Base-by-base conservation (phyloP, 2,113 vertebrate species). In the Cinclus cinclus region DNA sequence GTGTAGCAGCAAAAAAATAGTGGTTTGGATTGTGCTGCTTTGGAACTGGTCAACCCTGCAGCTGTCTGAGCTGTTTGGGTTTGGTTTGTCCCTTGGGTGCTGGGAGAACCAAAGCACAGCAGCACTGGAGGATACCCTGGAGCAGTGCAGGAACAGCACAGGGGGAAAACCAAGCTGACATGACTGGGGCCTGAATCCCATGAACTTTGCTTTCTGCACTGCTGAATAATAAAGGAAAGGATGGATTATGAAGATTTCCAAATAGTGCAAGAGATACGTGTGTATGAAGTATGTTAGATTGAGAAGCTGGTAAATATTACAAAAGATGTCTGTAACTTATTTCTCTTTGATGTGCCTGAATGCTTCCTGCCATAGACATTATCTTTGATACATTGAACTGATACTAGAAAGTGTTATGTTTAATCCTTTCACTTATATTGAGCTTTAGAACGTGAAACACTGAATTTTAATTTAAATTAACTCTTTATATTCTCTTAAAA, bases 391-490 rank as follows among this genome's bases (percentile, higher is more conserved):
- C 35, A 70, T 52, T 91, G 85, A 92, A 70, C 56, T 87, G 86
- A 91, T 93, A 86, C 62, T 73, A 56, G 85, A 80, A 95, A 94
- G 83, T 89, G 69, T 90, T 59, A 42, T 49, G 63, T 69, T 59
- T 96, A 94, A 92, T 89, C 93, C 87, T 97, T 97, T 96, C 47
- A 53, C 89, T 96, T 95, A 83, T 91, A 71, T 87, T 96, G 86
- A 96, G 73, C 60, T 96, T 97, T 89, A 64, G 41, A 87, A 85
- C 44, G 49, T 67, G 60, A 87, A 96, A 49, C 46, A 76, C 55
- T 78, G 67, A 92, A 84, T 94, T 94, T 76, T 84, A 83, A 83
- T 95, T 90, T 87, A 88, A 58, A 88, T 87, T 71, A 70, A 28
- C 21, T 82, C 33, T 90, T 95, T 91, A 67, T 96, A 80, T 53